A percentile compares a stretch with the other conserved stretches of the same genome.
Evolutionary conservation across 2,888 invertebrate species (phyloP).

Genomic region (Protodeltote pygarga): DNA sequence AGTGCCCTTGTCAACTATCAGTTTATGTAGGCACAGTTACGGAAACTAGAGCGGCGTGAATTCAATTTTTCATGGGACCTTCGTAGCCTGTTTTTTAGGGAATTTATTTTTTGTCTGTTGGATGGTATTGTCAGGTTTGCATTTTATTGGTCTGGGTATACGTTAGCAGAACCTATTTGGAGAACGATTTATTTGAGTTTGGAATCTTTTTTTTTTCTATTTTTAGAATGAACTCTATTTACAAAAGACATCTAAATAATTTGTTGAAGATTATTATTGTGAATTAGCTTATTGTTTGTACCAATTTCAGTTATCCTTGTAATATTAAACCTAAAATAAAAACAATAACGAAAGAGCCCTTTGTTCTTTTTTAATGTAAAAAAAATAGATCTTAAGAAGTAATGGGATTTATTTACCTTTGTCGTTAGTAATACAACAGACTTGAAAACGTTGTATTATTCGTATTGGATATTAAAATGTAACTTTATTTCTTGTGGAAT

Average conservation of each 20-base stretch:
- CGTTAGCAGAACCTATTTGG: too few species aligned
- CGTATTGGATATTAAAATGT: neutral
- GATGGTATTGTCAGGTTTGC: constrained; percentile 7
- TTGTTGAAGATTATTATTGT: too few species aligned
- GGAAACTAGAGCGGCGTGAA: constrained; percentile 25
- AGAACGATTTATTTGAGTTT: too few species aligned
- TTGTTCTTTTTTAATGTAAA: too few species aligned
- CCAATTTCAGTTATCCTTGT: too few species aligned
- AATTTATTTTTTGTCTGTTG: constrained; percentile 4
- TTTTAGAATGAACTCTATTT: too few species aligned
- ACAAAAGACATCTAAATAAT: too few species aligned
- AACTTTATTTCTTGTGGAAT: neutral
- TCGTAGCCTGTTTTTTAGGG: constrained; percentile 10
- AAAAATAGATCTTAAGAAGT: too few species aligned
- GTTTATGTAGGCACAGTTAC: constrained; percentile 32
- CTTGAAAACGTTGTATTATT: neutral
- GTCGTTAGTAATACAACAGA: neutral
- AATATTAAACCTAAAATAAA: too few species aligned
- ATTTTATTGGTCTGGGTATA: constrained; percentile 19
- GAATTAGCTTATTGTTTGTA: too few species aligned
- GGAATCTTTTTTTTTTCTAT: too few species aligned
- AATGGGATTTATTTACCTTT: constrained; percentile 1
- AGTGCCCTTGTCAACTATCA: constrained; percentile 54
- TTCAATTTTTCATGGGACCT: constrained; percentile 32
- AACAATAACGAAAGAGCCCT: too few species aligned